These are phyloP conservation scores for Alces alces DNA, from an alignment of 2,113 vertebrate genomes.

Conservation along the genomic window DNA sequence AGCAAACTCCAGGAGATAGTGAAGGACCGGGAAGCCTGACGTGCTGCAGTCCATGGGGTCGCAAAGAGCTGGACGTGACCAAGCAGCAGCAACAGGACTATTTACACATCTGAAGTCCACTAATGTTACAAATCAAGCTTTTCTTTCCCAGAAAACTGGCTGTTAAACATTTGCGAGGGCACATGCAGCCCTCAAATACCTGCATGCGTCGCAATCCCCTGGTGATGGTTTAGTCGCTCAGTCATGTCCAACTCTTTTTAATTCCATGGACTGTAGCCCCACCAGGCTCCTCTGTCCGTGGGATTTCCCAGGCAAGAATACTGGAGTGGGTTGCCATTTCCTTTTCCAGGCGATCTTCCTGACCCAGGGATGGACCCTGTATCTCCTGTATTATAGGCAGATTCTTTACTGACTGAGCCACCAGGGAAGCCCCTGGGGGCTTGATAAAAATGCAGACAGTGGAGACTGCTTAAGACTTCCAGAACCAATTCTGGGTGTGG, in stretches of 20 bases:
- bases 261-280: background rate
- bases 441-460: background rate
- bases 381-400: background rate
- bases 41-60: background rate
- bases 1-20: background rate
- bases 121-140: background rate
- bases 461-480: background rate
- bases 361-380: background rate
- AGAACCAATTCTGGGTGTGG: background rate
- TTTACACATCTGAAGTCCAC: background rate
- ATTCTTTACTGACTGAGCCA: background rate
- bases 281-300: background rate
- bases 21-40: background rate
- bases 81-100: background rate
- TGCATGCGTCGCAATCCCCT: rapidly evolving
- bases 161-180: background rate
- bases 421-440: background rate
- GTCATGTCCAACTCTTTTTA: background rate
- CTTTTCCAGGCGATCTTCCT: background rate
- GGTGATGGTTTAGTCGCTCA: background rate
- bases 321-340: background rate
- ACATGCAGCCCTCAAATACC: background rate
- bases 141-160: background rate
- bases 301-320: background rate
- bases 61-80: background rate